Conservation (phyloP, 2,113 vertebrate species). For the Melierax canorus region DNA sequence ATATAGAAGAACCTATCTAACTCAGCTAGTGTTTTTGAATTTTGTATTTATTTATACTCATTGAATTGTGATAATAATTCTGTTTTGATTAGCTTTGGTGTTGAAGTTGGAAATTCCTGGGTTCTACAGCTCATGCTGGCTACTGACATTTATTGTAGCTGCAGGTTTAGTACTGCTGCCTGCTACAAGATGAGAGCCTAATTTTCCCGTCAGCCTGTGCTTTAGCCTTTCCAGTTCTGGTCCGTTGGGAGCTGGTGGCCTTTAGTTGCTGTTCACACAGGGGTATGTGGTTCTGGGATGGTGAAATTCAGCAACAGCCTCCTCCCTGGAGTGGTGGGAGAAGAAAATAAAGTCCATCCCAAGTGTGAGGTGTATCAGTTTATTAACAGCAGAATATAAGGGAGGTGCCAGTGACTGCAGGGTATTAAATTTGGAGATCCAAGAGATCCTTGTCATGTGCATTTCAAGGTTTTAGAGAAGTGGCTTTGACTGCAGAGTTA, state of each 20-base stretch:
- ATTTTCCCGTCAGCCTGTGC: background rate
- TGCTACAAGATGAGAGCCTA: background rate
- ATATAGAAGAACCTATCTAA: background rate
- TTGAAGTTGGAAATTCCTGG: background rate
- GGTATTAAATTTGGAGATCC: background rate
- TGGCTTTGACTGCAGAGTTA: background rate
- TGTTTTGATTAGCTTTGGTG: background rate
- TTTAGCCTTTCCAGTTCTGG: background rate
- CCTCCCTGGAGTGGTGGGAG: background rate
- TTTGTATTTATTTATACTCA: background rate
- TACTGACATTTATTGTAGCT: background rate
- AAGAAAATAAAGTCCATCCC: background rate
- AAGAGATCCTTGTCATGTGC: background rate
- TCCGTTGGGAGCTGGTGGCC: background rate
- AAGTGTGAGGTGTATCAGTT: background rate
- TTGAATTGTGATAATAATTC: background rate
- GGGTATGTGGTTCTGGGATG: fast-evolving
- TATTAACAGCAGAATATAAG: background rate
- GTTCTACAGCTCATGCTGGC: background rate
- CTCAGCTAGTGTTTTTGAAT: background rate
- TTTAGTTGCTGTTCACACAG: background rate
- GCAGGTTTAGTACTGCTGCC: background rate
- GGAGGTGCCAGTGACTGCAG: background rate
- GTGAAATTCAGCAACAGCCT: background rate
- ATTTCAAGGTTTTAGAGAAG: background rate